Percentiles rank a stretch among this genome's conserved stretches.
Conservation (phyloP, 2,888 invertebrate genomes). For the Drosophila robusta region DNA sequence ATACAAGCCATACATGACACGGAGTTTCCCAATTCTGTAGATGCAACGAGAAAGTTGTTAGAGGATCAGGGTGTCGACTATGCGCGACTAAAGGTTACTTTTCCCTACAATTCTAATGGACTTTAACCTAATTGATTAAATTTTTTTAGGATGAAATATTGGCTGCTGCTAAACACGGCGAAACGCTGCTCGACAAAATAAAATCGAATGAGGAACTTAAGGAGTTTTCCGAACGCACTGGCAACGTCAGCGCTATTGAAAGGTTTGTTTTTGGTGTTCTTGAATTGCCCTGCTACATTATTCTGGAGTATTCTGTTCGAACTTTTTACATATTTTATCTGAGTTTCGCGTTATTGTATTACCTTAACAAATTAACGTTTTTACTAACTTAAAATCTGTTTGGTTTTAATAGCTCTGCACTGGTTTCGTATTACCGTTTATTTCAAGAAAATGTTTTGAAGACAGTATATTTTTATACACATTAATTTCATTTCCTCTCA, state of each 20-base stretch:
- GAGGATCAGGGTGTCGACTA: slow-evolving; percentile 92
- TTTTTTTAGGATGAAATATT: slow-evolving; percentile 90
- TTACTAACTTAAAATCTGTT: slow-evolving; percentile 58
- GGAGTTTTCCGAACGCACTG: slow-evolving; percentile 89
- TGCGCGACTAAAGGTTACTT: slow-evolving; percentile 84
- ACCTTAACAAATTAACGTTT: slow-evolving; percentile 41
- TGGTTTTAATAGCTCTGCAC: slow-evolving; percentile 84
- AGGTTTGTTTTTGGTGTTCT: slow-evolving; percentile 87
- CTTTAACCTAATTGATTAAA: not conserved
- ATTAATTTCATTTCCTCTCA: slow-evolving; percentile 40
- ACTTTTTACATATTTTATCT: slow-evolving; percentile 21
- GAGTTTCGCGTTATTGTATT: slow-evolving; percentile 37
- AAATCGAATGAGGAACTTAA: slow-evolving; percentile 87
- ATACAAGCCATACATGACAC: slow-evolving; percentile 95
- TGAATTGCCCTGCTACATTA: slow-evolving; percentile 48
- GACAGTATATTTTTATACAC: slow-evolving; percentile 26
- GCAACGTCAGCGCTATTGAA: slow-evolving; percentile 96
- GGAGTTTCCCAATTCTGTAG: slow-evolving; percentile 97
- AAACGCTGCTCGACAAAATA: slow-evolving; percentile 92
- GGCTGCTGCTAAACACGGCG: slow-evolving; percentile 95
- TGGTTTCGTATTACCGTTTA: slow-evolving; percentile 81
- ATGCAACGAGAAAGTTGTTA: slow-evolving; percentile 94
- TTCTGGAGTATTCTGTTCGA: slow-evolving; percentile 39
- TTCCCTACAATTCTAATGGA: too few species aligned
- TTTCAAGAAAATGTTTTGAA: slow-evolving; percentile 48